A percentile compares a stretch with the other conserved stretches of the same genome.
Conservation (phyloP, 2,113 vertebrate genomes). For the Micronycteris hirsuta region DNA sequence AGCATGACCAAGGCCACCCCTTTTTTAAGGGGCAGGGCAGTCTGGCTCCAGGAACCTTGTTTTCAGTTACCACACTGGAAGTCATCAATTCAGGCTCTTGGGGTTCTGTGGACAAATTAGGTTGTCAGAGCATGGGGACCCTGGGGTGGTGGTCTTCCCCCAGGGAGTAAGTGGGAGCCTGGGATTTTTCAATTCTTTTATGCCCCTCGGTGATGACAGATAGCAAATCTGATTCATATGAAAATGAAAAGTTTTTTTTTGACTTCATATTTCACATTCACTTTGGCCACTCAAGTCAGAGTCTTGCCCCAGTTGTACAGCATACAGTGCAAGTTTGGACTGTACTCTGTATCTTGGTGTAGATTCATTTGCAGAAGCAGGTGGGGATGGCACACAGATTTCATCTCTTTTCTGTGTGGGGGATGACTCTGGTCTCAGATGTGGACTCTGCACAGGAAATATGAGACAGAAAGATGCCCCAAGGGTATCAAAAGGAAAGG, state of each 20-base stretch:
- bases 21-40: background rate
- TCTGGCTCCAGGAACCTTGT: background rate
- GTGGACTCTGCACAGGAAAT: background rate
- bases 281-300: background rate
- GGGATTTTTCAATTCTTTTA: background rate
- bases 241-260: background rate
- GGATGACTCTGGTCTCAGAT: background rate
- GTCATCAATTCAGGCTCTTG: background rate
- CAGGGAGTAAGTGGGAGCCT: background rate
- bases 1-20: background rate
- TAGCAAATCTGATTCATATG: background rate
- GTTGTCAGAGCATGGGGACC: background rate
- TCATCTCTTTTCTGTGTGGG: background rate
- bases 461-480: slow-evolving; percentile 50
- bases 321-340: background rate
- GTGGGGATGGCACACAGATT: background rate
- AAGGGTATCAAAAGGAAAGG: slow-evolving; percentile 53
- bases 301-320: background rate
- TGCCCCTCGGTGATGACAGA: background rate
- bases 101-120: background rate
- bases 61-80: background rate
- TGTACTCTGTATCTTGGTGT: background rate
- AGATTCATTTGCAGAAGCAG: slow-evolving; percentile 38
- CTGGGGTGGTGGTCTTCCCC: background rate
- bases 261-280: background rate